Evolutionary conservation across 2,888 invertebrate genomes (phyloP).

Genomic region (Drosophila gaucha): DNA sequence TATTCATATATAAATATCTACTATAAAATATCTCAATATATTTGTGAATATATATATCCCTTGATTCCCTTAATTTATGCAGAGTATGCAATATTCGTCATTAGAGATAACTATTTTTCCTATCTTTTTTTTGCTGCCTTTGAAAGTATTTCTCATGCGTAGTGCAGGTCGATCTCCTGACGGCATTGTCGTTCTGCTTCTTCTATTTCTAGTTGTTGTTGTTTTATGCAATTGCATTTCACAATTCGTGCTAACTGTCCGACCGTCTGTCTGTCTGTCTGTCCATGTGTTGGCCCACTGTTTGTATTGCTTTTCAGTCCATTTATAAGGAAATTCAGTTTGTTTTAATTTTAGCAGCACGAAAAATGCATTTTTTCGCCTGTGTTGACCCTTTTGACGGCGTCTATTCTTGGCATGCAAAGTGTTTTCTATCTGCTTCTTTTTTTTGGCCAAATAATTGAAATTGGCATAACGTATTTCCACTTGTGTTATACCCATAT

Average conservation of each 20-base stretch:
- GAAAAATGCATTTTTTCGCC: conserved; percentile 55
- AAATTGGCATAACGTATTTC: conserved; percentile 51
- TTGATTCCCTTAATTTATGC: neutral
- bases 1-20: no score
- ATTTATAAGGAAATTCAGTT: conserved; percentile 51
- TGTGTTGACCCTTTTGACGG: conserved; percentile 68
- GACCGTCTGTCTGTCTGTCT: neutral
- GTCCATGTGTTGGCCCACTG: conserved; percentile 61
- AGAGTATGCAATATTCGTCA: conserved; percentile 16
- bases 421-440: conserved; percentile 36
- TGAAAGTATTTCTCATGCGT: conserved; percentile 31
- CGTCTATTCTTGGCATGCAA: conserved; percentile 58
- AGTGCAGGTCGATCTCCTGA: conserved; percentile 58
- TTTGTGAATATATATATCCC: no score
- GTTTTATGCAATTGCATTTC: conserved; percentile 47
- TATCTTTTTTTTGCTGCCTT: neutral
- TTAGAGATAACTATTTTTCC: neutral
- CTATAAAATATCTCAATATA: no score
- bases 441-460: conserved; percentile 36
- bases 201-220: conserved; percentile 22
- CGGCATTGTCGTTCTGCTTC: conserved; percentile 42
- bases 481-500: conserved; percentile 12
- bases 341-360: conserved; percentile 45
- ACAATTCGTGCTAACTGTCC: conserved; percentile 36
- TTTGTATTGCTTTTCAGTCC: conserved; percentile 33